Base-by-base conservation (phyloP, 2,888 invertebrate species). In the Synanthedon myopaeformis region DNA sequence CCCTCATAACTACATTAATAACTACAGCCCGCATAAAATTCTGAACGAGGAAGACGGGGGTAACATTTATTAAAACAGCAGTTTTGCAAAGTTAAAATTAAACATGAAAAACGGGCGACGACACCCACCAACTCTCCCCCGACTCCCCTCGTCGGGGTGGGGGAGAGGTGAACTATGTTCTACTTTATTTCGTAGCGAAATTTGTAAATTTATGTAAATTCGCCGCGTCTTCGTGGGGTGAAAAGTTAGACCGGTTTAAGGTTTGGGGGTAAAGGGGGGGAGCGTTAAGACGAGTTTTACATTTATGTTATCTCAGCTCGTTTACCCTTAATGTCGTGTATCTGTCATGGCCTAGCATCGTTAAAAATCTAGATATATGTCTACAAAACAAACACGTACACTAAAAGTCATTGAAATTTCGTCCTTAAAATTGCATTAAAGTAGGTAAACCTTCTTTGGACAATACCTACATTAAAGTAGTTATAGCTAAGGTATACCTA, bases 121-220 rank as follows among this genome's bases (percentile, higher is more conserved):
- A 62, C 59, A 56, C 56, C 42, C 57, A 53, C 66, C 62, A 65
- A 58, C 10, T 3, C 49, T 10, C 55, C 12, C 54, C 53, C 51
- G 28, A 56, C 52, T 51, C 51, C 55, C 56, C 8, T 42, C 42
- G 17, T 48, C 54, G 59, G 28, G 28, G 48, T 45, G 48, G 17
- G 61, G 59, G 59, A 42, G 53, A 55, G 56, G 49, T 23, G 73
- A 79, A 58, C 80, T 82, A 82, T 82, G 71, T 59, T 69, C 68
- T 76, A 83, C 81, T 86, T 86, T 86, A 85, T 86, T 85, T 84
- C 74, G 75, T 69, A 62, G 76, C 72, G 79, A 82, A 84, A 84
- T 86, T 86, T 83, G 83, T 82, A 83, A 86, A 86, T 86, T 86
- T 86, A 86, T 86, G 86, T 82, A 84, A 86, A 86, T 86, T 83